Evolutionary conservation across 2,113 vertebrate species (phyloP), one percentile per base, ranked within the genome.

Genomic region (Nothocercus nigrocapillus): DNA sequence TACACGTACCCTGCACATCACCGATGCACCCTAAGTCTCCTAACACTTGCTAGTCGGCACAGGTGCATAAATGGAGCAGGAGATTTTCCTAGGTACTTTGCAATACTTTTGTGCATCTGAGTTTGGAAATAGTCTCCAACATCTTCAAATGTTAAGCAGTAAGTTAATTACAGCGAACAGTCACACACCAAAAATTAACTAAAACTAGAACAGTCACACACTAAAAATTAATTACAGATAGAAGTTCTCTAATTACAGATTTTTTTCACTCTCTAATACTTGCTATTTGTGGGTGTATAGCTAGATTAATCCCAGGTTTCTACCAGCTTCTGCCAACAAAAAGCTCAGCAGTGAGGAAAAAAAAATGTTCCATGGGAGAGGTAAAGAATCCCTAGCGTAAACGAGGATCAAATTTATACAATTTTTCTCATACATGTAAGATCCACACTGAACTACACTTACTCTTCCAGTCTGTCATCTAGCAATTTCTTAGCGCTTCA

Each of bases 71-170:
- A 81, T 38, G 42, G 1, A 76, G 66, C 24, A 68, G 30, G 15
- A 64, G 11, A 20, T 34, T 85, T 64, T 92, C 56, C 30, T 13
- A 58, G 10, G 14, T 59, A 45, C 70, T 66, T 89, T 78, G 53
- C 74, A 90, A 79, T 27, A 84, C 25, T 73, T 96, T 91, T 93
- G 92, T 90, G 80, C 88, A 96, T 94, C 95, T 82, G 90, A 96
- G 86, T 54, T 94, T 90, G 75, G 70, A 93, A 94, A 78, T 44
- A 21, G 24, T 11, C 40, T 89, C 27, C 42, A 74, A 30, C 5
- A 16, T 56, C 84, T 90, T 80, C 21, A 77, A 78, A 64, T 14
- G 13, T 53, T 74, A 54, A 85, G 53, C 9, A 12, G 66, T 58
- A 92, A 84, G 40, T 25, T 76, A 79, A 53, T 62, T 66, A 34